Evolutionary conservation across 2,113 vertebrate genomes (phyloP), one percentile per base, ranked within the genome.

Genomic region (Scolopax mira): DNA sequence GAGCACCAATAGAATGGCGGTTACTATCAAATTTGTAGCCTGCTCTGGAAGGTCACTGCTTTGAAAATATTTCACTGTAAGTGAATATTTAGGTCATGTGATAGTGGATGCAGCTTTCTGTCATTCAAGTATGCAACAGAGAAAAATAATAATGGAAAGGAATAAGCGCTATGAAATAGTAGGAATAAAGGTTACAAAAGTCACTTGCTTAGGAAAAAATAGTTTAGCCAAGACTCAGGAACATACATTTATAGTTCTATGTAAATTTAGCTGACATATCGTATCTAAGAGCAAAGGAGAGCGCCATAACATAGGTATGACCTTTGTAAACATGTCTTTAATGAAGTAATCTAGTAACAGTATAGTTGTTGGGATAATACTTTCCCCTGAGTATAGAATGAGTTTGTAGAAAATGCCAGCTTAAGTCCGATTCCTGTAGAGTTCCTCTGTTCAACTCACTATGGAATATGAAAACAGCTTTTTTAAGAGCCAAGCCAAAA

Each of bases 61-160:
- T 97, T 97, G 93, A 94, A 97, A 97, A 97, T 91, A 94, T 91
- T 94, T 93, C 73, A 89, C 85, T 87, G 41, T 49, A 89, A 84
- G 64, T 72, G 90, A 92, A 41, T 95, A 95, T 93, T 95, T 97
- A 96, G 93, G 91, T 86, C 95, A 89, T 96, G 72, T 92, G 96
- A 95, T 93, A 94, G 93, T 81, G 71, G 72, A n/a, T 64, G 60
- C 94, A 96, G 95, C 91, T 89, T 96, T 94, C 79, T 93, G 69
- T 71, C 44, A 85, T 95, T 93, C 95, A 95, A 33, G 89, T 93
- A 80, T 79, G 85, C 30, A 80, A 90, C 67, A 74, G 13, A 82
- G 49, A 95, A 93, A 97, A 96, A 65, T 42, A 91, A 61, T 88
- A 92, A 90, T 72, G 77, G 93, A 89, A 97, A 97, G 85, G 41